Conservation (phyloP, 2,113 vertebrate species). For the Clarias magur region DNA sequence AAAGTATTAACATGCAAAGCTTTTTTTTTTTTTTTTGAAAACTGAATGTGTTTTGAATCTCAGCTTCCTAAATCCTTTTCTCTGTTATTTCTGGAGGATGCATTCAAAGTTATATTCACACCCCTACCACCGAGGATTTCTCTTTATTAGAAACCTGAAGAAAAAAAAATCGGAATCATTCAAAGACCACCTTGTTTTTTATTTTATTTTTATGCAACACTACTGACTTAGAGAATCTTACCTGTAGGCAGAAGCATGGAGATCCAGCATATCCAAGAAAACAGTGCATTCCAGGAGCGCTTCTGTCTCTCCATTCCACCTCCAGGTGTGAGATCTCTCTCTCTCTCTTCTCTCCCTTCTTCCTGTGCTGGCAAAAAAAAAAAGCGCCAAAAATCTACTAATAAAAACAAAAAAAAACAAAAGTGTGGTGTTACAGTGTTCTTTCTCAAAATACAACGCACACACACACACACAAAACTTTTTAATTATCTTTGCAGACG, state of each 20-base stretch:
- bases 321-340: background rate
- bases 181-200: background rate
- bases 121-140: background rate
- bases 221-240: background rate
- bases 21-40: background rate
- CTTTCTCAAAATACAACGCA: background rate
- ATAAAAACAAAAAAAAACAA: too few relatives aligned
- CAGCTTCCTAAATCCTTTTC: background rate
- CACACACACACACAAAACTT: background rate
- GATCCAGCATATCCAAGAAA: conserved; percentile 20
- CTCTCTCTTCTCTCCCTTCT: background rate
- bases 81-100: background rate
- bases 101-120: background rate
- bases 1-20: background rate
- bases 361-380: background rate
- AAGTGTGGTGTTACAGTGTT: background rate
- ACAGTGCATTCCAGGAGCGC: background rate
- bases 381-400: too few relatives aligned
- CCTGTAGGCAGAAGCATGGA: conserved; percentile 25
- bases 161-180: background rate
- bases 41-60: background rate
- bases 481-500: background rate
- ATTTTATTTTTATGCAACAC: background rate
- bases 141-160: background rate
- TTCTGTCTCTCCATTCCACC: conserved; percentile 1